Conservation (phyloP, 2,113 vertebrate genomes). For the Poeciliopsis prolifica region DNA sequence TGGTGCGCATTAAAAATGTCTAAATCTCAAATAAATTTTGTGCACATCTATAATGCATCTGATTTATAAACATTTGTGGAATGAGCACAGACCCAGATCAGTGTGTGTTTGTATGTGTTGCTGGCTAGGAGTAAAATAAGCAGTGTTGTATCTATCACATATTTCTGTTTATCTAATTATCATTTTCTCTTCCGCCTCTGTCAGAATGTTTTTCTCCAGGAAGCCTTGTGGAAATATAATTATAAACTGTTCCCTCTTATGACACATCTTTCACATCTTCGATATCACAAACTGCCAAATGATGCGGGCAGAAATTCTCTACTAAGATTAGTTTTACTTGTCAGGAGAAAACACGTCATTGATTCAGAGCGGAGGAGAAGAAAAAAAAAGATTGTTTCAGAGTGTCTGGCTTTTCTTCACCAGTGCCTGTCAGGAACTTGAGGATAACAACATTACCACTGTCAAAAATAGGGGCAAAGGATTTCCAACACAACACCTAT, state of each 20-base stretch:
- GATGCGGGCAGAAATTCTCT: conserved; percentile 31
- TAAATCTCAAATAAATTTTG: not conserved
- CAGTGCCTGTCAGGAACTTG: too few relatives aligned
- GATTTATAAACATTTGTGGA: conserved; percentile 2
- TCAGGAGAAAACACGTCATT: conserved; percentile 12
- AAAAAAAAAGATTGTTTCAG: not conserved
- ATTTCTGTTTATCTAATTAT: conserved; percentile 49
- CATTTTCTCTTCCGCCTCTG: conserved; percentile 26
- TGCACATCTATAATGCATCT: not conserved
- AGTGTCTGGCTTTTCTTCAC: too few relatives aligned
- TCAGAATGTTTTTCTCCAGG: conserved; percentile 21
- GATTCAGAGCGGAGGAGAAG: conserved; percentile 14
- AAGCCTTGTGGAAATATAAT: conserved; percentile 44
- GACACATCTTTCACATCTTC: conserved; percentile 46
- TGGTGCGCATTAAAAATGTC: conserved; percentile 5
- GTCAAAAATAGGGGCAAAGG: too few relatives aligned
- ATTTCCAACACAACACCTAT: too few relatives aligned
- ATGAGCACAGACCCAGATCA: not conserved
- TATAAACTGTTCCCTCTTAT: conserved; percentile 42
- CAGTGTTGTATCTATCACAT: not conserved
- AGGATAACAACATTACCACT: too few relatives aligned
- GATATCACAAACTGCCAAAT: conserved; percentile 46
- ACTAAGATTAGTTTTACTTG: conserved; percentile 16
- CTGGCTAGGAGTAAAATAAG: not conserved
- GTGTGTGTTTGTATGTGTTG: not conserved